Percentiles rank a stretch among this genome's conserved stretches.
These are phyloP conservation scores for Apteryx owenii DNA, from an alignment of 2,113 vertebrate genomes.

Conservation along the genomic window DNA sequence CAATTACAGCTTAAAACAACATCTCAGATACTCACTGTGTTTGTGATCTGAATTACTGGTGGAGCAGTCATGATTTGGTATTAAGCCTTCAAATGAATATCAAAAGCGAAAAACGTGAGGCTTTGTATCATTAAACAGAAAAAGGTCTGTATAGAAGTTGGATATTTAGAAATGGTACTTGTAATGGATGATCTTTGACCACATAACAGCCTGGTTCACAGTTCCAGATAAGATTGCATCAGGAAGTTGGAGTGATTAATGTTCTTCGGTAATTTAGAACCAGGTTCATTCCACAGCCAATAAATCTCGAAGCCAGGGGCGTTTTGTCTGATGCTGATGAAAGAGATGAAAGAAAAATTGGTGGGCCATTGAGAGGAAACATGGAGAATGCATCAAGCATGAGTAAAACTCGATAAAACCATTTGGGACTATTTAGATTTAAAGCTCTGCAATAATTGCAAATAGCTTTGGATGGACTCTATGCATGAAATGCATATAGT, in stretches of 20 bases:
- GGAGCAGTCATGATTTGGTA: neutral
- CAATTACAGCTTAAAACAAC: neutral
- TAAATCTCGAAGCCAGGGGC: constrained; percentile 22
- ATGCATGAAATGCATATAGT: neutral
- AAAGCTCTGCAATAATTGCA: neutral
- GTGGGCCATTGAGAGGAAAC: neutral
- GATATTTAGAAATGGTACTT: neutral
- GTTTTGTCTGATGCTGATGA: constrained; percentile 2
- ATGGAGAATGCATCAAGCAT: neutral
- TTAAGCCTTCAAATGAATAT: neutral
- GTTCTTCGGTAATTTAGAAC: neutral
- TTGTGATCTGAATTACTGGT: neutral
- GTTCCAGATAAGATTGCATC: neutral
- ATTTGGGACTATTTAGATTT: neutral
- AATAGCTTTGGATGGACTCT: neutral
- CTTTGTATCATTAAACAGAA: neutral
- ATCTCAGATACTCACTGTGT: neutral
- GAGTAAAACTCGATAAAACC: neutral
- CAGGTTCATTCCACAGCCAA: constrained; percentile 18
- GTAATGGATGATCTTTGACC: neutral
- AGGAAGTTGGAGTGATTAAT: constrained; percentile 54
- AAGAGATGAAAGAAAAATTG: neutral
- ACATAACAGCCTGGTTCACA: neutral
- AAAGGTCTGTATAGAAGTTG: neutral
- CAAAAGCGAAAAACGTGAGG: neutral